These are phyloP conservation scores for Itoplectis maculator DNA, from an alignment of 2,888 invertebrate species.

Conservation along the genomic window DNA sequence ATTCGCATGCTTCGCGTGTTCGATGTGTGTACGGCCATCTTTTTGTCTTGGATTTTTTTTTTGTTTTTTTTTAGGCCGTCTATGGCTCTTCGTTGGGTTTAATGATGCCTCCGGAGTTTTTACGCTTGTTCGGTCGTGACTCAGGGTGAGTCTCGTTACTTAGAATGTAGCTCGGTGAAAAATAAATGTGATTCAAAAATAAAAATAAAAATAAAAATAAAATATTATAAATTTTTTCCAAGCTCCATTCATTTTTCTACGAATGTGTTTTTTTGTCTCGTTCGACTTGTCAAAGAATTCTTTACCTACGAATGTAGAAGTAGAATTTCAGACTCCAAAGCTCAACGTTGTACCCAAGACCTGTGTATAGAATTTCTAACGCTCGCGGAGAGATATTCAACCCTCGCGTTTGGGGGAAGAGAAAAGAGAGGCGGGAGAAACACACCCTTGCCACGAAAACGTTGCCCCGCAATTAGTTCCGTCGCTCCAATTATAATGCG, in stretches of 20 bases:
- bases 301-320: no score
- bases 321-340: no score
- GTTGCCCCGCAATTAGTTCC: slow-evolving; percentile 40
- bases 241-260: no score
- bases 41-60: no score
- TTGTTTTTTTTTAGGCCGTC: neutral
- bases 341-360: no score
- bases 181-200: no score
- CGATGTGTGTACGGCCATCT: neutral
- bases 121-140: neutral
- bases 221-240: no score
- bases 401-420: neutral
- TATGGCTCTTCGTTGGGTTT: neutral
- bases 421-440: neutral
- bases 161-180: no score
- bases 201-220: no score
- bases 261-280: no score
- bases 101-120: slow-evolving; percentile 1
- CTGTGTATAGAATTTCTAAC: neutral
- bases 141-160: neutral
- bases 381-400: neutral
- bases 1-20: slow-evolving; percentile 18
- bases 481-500: slow-evolving; percentile 54
- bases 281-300: no score
- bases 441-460: slow-evolving; percentile 2